Base-by-base conservation (phyloP, 2,113 vertebrate species). In the Nipponia nippon region DNA sequence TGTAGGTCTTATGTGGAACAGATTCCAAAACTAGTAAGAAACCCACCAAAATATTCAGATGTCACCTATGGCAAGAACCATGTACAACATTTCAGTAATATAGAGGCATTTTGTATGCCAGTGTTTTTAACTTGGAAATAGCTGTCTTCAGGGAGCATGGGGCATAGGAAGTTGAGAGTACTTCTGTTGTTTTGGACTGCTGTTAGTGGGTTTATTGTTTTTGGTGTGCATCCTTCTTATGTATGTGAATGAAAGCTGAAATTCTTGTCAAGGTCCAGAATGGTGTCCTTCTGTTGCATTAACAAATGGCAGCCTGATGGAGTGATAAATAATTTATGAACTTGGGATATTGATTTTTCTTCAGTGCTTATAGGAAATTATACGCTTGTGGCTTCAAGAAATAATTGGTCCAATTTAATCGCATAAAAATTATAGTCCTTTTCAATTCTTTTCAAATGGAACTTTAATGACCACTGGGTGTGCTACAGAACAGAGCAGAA, bases 311-410 rank as follows among this genome's bases (percentile, higher is more conserved):
- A 92, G 76, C 70, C 82, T 96, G 89, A 94, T 95, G 83, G 72
- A 91, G 76, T 89, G 50, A 93, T 89, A 93, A 96, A 96, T 97
- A 91, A 97, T 94, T 92, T 97, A 97, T 94, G 83, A 91, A 91
- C 69, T 93, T 88, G 29, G 36, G 76, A 93, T 97, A 97, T 97
- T 86, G 93, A 97, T 95, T 94, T 96, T 93, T 82, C 89, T 95
- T 95, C 97, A 94, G 40, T 56, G 91, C 76, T 97, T 96, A 91
- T 92, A 94, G 94, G 89, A 97, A 97, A 97, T 97, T 96, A 96
- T 91, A 92, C 2, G 34, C 50, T 93, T 93, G 93, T 92, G 36
- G 42, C 91, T 95, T 96, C 44, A 84, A 93, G 96, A 73, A 92
- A 56, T 97, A 97, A 96, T 87, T 90, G 73, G 71, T 49, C 58